These are phyloP conservation scores for Apantesis nais DNA, from an alignment of 2,888 invertebrate species.

Conservation along the genomic window DNA sequence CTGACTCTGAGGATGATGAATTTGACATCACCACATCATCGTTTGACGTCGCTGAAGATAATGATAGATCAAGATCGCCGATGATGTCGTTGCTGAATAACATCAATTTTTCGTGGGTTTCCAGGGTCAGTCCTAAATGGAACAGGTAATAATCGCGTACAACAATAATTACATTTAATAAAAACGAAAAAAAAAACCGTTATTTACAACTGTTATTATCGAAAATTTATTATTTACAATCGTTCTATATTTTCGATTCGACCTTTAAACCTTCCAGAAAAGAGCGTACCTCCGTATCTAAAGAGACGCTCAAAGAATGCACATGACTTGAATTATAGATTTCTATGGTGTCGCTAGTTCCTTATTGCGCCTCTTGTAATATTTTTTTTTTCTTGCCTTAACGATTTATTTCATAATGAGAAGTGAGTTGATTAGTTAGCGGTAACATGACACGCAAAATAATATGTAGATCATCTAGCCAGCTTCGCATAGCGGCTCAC, in stretches of 20 bases:
- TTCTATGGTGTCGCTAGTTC: too few species aligned
- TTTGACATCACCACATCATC: constrained; percentile 60
- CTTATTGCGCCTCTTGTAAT: too few species aligned
- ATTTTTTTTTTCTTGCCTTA: too few species aligned
- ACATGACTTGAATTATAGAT: too few species aligned
- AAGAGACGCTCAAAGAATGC: too few species aligned
- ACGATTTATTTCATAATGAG: too few species aligned
- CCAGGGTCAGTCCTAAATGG: constrained; percentile 14
- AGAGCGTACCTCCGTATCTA: too few species aligned
- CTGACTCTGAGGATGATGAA: constrained; percentile 29
- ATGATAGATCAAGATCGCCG: constrained; percentile 18
- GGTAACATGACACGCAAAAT: too few species aligned
- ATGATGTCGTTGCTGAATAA: constrained; percentile 19
- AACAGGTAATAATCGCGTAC: constrained; percentile 33
- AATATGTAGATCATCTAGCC: too few species aligned
- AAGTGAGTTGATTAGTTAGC: too few species aligned
- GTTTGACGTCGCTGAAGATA: constrained; percentile 43
- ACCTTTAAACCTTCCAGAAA: too few species aligned
- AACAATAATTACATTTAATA: not conserved
- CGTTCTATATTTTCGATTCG: not conserved
- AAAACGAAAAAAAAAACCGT: not conserved
- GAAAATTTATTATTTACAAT: not conserved
- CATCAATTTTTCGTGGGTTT: constrained; percentile 3
- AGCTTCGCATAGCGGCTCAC: too few species aligned
- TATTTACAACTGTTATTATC: not conserved